These are phyloP conservation scores for Folsomia manolachei DNA, from an alignment of 2,888 invertebrate species.

Conservation along the genomic window DNA sequence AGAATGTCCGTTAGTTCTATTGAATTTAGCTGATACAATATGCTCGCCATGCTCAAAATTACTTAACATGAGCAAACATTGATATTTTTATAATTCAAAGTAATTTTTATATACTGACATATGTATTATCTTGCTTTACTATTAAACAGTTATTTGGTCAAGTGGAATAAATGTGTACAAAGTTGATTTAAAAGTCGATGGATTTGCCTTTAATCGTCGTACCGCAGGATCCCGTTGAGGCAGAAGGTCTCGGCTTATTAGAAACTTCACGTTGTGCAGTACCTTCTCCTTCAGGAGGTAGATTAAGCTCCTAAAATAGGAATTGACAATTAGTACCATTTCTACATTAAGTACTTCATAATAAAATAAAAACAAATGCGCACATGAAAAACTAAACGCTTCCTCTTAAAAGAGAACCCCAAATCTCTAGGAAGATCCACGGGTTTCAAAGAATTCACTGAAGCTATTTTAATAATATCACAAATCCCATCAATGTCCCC, in stretches of 20 bases:
- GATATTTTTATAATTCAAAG: background rate
- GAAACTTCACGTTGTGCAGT: constrained; percentile 41
- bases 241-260: background rate
- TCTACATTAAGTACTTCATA: too few relatives aligned
- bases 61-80: too few relatives aligned
- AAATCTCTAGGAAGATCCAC: constrained; percentile 43
- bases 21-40: background rate
- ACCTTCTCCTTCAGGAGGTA: constrained; percentile 46
- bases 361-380: background rate
- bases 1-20: background rate
- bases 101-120: background rate
- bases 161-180: background rate
- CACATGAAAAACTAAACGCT: constrained; percentile 45
- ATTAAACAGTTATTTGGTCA: background rate
- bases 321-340: background rate
- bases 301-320: constrained; percentile 38
- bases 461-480: constrained; percentile 36
- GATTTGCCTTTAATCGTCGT: constrained; percentile 41
- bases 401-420: constrained; percentile 46
- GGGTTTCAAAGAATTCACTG: constrained; percentile 40
- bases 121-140: background rate
- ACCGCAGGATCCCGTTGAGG: constrained; percentile 30
- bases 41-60: background rate
- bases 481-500: constrained; percentile 48
- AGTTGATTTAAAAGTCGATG: constrained; percentile 38